Percentiles rank a stretch among this genome's conserved stretches.
These are phyloP conservation scores for Myotis planiceps DNA, from an alignment of 2,797 vertebrate genomes.

Conservation along the genomic window DNA sequence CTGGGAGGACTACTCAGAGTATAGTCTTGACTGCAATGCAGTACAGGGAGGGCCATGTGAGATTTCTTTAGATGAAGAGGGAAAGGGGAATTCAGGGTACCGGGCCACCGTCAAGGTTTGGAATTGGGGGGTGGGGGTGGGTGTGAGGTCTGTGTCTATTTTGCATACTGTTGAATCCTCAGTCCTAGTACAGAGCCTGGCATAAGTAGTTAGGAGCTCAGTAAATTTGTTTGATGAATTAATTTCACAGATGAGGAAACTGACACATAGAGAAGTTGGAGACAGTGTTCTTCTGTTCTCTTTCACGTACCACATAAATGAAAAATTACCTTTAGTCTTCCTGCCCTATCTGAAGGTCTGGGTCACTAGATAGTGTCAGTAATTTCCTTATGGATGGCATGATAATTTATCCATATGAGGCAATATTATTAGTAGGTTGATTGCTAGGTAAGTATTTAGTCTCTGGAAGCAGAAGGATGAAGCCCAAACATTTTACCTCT, in stretches of 20 bases:
- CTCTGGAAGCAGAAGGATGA: neutral
- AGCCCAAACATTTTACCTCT: neutral
- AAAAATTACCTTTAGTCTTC: neutral
- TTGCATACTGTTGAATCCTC: neutral
- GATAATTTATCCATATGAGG: neutral
- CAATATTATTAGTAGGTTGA: neutral
- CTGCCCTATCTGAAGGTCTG: neutral
- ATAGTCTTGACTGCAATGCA: neutral
- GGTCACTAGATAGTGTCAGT: neutral
- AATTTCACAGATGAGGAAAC: neutral
- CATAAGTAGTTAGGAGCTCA: neutral
- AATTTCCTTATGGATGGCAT: neutral
- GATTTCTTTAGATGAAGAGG: neutral
- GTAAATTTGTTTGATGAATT: neutral
- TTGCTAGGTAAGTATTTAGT: neutral
- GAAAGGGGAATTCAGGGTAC: too few species aligned
- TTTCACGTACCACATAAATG: neutral
- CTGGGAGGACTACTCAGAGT: neutral
- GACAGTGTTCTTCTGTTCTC: neutral
- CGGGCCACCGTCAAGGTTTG: neutral
- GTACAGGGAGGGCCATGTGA: accelerated
- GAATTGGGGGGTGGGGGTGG: neutral
- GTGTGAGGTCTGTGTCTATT: neutral
- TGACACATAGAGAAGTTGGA: neutral
- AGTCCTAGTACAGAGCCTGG: neutral